These are phyloP conservation scores for Argya squamiceps DNA, from an alignment of 2,797 vertebrate species.

Conservation along the genomic window DNA sequence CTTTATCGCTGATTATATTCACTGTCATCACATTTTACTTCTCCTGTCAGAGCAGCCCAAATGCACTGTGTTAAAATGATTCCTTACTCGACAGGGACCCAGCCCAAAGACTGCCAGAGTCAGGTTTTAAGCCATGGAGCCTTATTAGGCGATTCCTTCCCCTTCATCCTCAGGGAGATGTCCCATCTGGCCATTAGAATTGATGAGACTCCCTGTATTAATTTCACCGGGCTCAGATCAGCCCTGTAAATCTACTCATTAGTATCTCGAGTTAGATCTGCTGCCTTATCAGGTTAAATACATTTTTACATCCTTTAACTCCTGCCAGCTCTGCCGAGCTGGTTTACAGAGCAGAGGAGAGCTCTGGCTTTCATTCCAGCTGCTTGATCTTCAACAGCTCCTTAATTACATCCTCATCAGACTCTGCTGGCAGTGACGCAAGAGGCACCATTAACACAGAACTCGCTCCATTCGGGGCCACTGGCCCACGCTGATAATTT, in stretches of 20 bases:
- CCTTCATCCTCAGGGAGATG: not conserved
- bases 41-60: not conserved
- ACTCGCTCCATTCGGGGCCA: rapidly evolving
- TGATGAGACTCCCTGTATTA: constrained; percentile 13
- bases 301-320: constrained; percentile 28
- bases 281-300: constrained; percentile 12
- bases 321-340: not conserved
- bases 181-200: constrained; percentile 30
- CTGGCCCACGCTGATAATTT: not conserved
- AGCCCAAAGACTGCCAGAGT: not conserved
- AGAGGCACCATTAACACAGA: not conserved
- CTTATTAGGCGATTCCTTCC: not conserved
- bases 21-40: not conserved
- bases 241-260: constrained; percentile 43
- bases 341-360: not conserved
- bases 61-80: not conserved
- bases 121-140: not conserved
- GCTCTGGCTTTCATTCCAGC: constrained; percentile 37
- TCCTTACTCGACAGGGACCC: not conserved
- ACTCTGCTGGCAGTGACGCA: not conserved
- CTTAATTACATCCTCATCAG: constrained; percentile 37
- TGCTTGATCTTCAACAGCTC: constrained; percentile 27
- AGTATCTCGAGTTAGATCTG: not conserved
- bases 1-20: not conserved
- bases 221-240: constrained; percentile 18